Evolutionary conservation across 2,797 vertebrate species (phyloP).

Genomic region (Rhabdomys pumilio): DNA sequence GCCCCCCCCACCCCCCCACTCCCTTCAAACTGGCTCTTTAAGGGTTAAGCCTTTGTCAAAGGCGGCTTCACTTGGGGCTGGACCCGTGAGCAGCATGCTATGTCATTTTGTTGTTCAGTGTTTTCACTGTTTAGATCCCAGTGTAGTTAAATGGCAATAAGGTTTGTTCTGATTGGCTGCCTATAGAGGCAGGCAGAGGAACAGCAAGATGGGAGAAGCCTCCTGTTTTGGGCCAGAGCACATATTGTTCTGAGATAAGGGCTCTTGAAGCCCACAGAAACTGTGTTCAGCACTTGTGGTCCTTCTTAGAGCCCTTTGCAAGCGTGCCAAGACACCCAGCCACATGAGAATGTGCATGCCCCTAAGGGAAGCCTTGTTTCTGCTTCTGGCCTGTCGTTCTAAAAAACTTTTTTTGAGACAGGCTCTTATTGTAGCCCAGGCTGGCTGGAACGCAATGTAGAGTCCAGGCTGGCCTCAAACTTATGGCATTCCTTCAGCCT

Average conservation of each 20-base stretch:
- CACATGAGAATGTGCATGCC: not conserved
- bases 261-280: slow-evolving; percentile 20
- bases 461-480: not conserved
- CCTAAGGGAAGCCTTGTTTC: not conserved
- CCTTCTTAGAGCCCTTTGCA: slow-evolving; percentile 38
- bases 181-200: not conserved
- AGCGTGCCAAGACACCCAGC: not conserved
- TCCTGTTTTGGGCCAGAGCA: slow-evolving; percentile 75
- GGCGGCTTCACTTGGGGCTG: not conserved
- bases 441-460: not conserved
- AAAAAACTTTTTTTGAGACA: not conserved
- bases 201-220: slow-evolving; percentile 49
- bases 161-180: slow-evolving; percentile 60
- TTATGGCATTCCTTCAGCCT: not conserved
- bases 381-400: not conserved
- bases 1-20: accelerated
- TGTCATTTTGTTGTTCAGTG: slow-evolving; percentile 23
- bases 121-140: slow-evolving; percentile 20
- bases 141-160: not conserved
- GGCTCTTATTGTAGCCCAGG: not conserved
- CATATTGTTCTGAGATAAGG: slow-evolving; percentile 57
- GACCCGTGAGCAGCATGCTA: not conserved
- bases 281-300: not conserved
- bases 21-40: not conserved
- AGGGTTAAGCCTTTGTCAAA: slow-evolving; percentile 64